Percentiles rank a stretch among this genome's conserved stretches.
These are phyloP conservation scores for Zophobas morio DNA, from an alignment of 1,140 invertebrate genomes.

Conservation along the genomic window DNA sequence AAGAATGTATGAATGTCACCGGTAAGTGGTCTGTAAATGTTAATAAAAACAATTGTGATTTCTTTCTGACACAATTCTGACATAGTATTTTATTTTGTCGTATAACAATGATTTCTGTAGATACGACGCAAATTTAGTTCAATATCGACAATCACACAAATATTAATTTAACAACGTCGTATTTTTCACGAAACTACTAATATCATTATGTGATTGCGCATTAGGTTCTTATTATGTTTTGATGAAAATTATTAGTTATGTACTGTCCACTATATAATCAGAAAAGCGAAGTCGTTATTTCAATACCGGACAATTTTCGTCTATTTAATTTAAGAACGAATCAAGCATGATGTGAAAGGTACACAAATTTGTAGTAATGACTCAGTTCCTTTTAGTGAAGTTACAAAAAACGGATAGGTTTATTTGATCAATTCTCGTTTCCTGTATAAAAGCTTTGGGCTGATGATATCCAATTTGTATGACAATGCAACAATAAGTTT, in stretches of 20 bases:
- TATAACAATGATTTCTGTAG: too few relatives aligned
- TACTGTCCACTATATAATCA: slow-evolving; percentile 4
- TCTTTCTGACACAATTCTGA: too few relatives aligned
- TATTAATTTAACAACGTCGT: too few relatives aligned
- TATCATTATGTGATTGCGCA: too few relatives aligned
- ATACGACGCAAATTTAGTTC: too few relatives aligned
- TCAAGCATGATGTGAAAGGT: background rate
- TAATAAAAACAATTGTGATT: too few relatives aligned
- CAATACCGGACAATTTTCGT: background rate
- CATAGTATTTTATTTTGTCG: too few relatives aligned
- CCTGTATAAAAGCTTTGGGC: slow-evolving; percentile 1
- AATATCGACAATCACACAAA: too few relatives aligned
- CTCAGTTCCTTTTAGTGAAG: background rate
- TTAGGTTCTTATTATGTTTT: background rate
- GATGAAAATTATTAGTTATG: slow-evolving; percentile 1
- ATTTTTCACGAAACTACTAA: too few relatives aligned
- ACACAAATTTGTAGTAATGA: slow-evolving; percentile 8
- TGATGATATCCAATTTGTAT: slow-evolving; percentile 40
- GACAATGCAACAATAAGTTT: slow-evolving; percentile 26
- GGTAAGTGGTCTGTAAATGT: too few relatives aligned
- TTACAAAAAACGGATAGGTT: slow-evolving; percentile 22
- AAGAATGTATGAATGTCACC: too few relatives aligned
- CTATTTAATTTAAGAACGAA: background rate
- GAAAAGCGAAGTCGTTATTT: slow-evolving; percentile 1
- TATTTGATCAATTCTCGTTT: slow-evolving; percentile 37